Evolutionary conservation across 2,888 invertebrate species (phyloP), one percentile per base, ranked within the genome.

Genomic region (Ischnura elegans): DNA sequence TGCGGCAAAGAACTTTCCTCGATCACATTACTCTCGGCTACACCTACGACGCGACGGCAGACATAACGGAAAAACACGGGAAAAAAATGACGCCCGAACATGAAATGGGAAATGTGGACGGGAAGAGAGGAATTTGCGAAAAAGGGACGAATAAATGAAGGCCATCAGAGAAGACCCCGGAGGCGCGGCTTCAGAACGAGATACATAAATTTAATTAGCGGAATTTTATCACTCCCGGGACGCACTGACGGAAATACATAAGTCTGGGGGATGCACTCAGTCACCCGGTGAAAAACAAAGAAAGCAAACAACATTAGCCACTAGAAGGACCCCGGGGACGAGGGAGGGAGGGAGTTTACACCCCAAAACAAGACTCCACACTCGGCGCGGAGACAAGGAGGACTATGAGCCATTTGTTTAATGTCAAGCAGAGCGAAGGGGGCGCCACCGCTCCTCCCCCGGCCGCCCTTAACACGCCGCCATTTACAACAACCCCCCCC

Each of bases 401-500:
- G 21, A 61, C 25, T 25, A 2, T 21, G 5, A 21, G 61, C 25
- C 61, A 25, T 61, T 61, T 61, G 61, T 61, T 61, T 61, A 61
- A 61, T 61, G 61, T 61, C 61, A 61, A 61, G 25, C 61, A 61
- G 61, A 21, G 61, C 61, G 19, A 55, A 21, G n/a, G n/a, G n/a
- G 61, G 25, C 61, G n/a, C 61, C 61, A n/a, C n/a, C n/a, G n/a
- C 61, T 61, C 61, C 19, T 16, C 61, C 47, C 16, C 47, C 47
- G 47, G 8, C 47, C 61, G n/a, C 61, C 61, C 61, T 61, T 21
- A 61, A 61, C 61, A 61, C 61, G 25, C 16, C 61, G 61, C 61
- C 61, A 61, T 61, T 61, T 61, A 61, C 61, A 61, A 61, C 61
- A 61, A 61, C 61, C 61, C 61, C n/a, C n/a, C n/a, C n/a, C n/a